These are phyloP conservation scores for Leptobrachium leishanense DNA, from an alignment of 2,113 vertebrate genomes.

Conservation along the genomic window DNA sequence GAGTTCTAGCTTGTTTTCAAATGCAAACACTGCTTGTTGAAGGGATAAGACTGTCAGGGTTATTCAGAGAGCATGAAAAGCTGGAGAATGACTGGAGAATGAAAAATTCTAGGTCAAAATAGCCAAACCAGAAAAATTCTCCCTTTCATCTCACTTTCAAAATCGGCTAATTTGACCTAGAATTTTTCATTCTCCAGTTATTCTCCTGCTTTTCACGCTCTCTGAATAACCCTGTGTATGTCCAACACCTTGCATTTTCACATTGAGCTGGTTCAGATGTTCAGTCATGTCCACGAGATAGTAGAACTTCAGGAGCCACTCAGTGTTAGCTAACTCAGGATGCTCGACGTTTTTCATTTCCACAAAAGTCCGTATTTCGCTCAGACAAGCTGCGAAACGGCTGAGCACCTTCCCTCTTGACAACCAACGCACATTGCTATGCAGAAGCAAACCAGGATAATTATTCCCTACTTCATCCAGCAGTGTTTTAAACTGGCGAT, in stretches of 20 bases:
- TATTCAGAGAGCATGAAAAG: no score
- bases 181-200: no score
- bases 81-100: no score
- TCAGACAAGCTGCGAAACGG: slow-evolving; percentile 52
- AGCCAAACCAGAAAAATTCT: no score
- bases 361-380: slow-evolving; percentile 54
- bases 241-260: slow-evolving; percentile 60
- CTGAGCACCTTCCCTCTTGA: slow-evolving; percentile 55
- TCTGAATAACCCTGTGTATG: slow-evolving; percentile 39
- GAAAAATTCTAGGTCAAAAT: no score
- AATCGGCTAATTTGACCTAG: no score
- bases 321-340: slow-evolving; percentile 48
- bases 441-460: slow-evolving; percentile 31
- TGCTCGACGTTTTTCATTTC: slow-evolving; percentile 52
- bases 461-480: no score
- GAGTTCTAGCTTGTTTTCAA: slow-evolving; percentile 60
- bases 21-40: slow-evolving; percentile 57
- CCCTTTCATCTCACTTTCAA: no score
- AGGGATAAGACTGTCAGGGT: slow-evolving; percentile 58
- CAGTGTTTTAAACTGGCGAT: no score
- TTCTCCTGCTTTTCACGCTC: no score
- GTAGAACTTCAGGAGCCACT: slow-evolving; percentile 58
- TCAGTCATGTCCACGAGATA: slow-evolving; percentile 54
- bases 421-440: slow-evolving; percentile 57
- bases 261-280: slow-evolving; percentile 57